Percentiles rank a stretch among this genome's conserved stretches.
Conservation (phyloP, 2,888 invertebrate species). For the Agriopis marginaria region DNA sequence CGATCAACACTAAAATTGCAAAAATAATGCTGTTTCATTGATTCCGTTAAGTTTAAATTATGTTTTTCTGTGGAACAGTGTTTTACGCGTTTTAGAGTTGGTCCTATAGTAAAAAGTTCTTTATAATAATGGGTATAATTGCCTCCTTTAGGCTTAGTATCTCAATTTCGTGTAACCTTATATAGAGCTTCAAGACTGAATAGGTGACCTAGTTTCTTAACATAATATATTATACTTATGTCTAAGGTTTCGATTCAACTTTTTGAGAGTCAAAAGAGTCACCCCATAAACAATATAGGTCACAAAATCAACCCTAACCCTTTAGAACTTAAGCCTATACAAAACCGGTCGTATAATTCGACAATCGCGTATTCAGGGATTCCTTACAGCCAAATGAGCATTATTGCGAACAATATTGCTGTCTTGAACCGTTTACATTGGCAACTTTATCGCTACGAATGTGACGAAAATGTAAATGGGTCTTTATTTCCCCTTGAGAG, state of each 20-base stretch:
- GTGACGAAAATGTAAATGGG: slow-evolving; percentile 74
- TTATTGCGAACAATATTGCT: slow-evolving; percentile 70
- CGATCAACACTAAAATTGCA: no score
- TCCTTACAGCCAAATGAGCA: slow-evolving; percentile 65
- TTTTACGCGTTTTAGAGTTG: no score
- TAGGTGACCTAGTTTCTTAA: no score
- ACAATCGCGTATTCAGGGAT: slow-evolving; percentile 61
- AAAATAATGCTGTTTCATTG: no score
- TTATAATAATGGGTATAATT: no score
- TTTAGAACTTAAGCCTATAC: slow-evolving; percentile 38
- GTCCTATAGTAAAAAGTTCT: no score
- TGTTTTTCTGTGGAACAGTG: no score
- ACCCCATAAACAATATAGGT: slow-evolving; percentile 11
- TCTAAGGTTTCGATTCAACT: background rate
- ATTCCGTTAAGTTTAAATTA: no score
- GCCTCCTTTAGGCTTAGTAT: no score
- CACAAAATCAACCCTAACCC: slow-evolving; percentile 10
- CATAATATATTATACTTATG: no score
- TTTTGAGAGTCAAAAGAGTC: slow-evolving; percentile 1
- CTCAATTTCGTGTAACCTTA: no score
- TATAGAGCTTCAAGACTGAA: no score
- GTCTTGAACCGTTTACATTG: slow-evolving; percentile 69
- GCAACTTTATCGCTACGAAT: slow-evolving; percentile 73
- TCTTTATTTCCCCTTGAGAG: slow-evolving; percentile 57
- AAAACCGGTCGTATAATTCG: slow-evolving; percentile 59